phyloP scores from a whole-genome alignment of 2,113 vertebrate genomes.

The Myotis brandtii region DNA sequence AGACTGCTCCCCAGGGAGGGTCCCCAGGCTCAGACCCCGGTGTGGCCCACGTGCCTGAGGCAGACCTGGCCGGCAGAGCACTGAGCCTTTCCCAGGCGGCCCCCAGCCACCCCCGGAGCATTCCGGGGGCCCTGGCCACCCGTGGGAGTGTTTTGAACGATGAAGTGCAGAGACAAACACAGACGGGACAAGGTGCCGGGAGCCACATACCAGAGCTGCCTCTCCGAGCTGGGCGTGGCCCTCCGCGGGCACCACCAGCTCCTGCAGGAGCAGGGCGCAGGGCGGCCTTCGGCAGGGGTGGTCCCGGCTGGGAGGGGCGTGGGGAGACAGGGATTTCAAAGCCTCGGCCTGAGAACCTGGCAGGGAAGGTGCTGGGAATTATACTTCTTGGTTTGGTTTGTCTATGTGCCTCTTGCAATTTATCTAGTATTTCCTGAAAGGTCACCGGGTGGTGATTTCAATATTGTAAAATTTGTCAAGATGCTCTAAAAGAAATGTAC shows the following conservation, averaged over 20 bases:
- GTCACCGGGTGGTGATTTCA: constrained; percentile 80
- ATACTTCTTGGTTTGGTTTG: not conserved
- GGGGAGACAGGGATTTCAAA: not conserved
- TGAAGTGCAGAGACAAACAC: constrained; percentile 5
- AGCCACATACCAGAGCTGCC: constrained; percentile 35
- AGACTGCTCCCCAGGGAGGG: not conserved
- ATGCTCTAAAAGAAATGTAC: constrained; percentile 72
- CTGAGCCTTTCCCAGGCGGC: not conserved
- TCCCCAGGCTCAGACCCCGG: not conserved
- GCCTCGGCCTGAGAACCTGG: not conserved
- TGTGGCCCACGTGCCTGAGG: not conserved
- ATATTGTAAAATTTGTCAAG: constrained; percentile 81
- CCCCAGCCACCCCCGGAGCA: not conserved
- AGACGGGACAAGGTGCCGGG: not conserved
- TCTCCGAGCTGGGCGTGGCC: not conserved
- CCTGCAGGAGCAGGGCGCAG: not conserved
- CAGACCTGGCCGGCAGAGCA: not conserved
- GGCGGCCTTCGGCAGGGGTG: not conserved
- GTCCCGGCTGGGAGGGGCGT: too few relatives aligned
- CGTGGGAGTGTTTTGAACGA: not conserved
- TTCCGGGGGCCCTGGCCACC: not conserved
- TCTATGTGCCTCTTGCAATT: constrained; percentile 77
- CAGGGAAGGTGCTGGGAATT: constrained; percentile 9
- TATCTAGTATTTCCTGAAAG: constrained; percentile 81
- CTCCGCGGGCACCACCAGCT: not conserved